phyloP scores from a whole-genome alignment of 2,888 invertebrate genomes.

The Sialis lutaria region DNA sequence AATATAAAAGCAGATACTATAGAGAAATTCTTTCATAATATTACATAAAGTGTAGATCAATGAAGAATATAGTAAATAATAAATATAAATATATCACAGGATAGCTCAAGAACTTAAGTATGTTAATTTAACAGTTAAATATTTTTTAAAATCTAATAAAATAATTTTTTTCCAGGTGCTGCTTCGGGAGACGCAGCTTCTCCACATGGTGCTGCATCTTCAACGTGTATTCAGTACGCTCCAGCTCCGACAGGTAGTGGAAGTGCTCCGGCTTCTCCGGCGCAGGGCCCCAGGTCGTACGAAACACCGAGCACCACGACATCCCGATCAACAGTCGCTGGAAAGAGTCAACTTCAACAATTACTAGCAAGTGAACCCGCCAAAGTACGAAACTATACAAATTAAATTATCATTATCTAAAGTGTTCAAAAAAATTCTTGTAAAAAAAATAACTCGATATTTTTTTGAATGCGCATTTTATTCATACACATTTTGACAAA shows the following conservation, averaged over 20 bases:
- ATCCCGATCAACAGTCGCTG: constrained; percentile 21
- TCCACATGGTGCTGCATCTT: constrained; percentile 30
- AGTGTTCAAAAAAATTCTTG: too few relatives aligned
- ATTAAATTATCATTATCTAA: too few relatives aligned
- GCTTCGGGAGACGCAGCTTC: constrained; percentile 37
- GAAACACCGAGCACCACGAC: constrained; percentile 12
- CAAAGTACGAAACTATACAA: constrained; percentile 23
- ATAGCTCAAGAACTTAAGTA: too few relatives aligned
- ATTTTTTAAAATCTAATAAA: not conserved
- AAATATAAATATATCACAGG: too few relatives aligned
- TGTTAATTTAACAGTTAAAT: too few relatives aligned
- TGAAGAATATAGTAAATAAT: too few relatives aligned
- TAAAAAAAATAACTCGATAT: too few relatives aligned
- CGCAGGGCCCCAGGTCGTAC: too few relatives aligned
- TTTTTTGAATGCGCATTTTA: too few relatives aligned
- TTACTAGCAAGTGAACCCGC: constrained; percentile 35
- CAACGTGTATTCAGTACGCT: constrained; percentile 43
- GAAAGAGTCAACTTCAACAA: constrained; percentile 37
- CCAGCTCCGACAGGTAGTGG: constrained; percentile 28
- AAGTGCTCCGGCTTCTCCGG: constrained; percentile 23
- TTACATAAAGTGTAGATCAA: too few relatives aligned
- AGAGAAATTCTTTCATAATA: too few relatives aligned
- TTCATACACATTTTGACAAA: not conserved
- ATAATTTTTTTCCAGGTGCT: constrained; percentile 13
- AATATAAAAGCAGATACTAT: too few relatives aligned